phyloP scores from a whole-genome alignment of 2,113 vertebrate genomes.

The Coptodon rendalli region DNA sequence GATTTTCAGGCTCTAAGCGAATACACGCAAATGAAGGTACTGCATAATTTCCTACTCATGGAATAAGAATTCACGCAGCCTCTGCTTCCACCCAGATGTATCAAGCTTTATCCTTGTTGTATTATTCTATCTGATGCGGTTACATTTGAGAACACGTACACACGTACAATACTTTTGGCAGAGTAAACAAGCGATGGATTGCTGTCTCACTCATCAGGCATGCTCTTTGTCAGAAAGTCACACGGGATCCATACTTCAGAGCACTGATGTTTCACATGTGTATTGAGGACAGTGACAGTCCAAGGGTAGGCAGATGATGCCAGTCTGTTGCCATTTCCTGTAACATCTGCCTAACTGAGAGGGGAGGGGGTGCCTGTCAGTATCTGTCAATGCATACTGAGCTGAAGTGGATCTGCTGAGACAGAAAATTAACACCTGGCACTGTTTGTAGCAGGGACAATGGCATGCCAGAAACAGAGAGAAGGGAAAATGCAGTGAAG shows the following conservation, averaged over 20 bases:
- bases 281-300: neutral
- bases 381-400: constrained; percentile 13
- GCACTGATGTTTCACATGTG: neutral
- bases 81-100: neutral
- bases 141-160: neutral
- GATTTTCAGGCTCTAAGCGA: neutral
- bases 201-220: constrained; percentile 6
- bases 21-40: constrained; percentile 30
- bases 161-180: constrained; percentile 4
- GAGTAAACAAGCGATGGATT: neutral
- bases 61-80: constrained; percentile 18
- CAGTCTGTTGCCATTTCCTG: constrained; percentile 23
- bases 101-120: neutral
- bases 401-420: constrained; percentile 25
- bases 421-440: constrained; percentile 56
- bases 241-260: neutral
- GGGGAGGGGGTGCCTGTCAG: constrained; percentile 6
- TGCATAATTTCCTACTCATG: constrained; percentile 39
- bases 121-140: constrained; percentile 15
- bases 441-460: constrained; percentile 11
- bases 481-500: neutral
- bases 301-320: constrained; percentile 9
- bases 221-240: constrained; percentile 28
- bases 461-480: neutral
- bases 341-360: constrained; percentile 22